Conservation (phyloP, 1,140 invertebrate genomes). For the Bombus superbus region DNA sequence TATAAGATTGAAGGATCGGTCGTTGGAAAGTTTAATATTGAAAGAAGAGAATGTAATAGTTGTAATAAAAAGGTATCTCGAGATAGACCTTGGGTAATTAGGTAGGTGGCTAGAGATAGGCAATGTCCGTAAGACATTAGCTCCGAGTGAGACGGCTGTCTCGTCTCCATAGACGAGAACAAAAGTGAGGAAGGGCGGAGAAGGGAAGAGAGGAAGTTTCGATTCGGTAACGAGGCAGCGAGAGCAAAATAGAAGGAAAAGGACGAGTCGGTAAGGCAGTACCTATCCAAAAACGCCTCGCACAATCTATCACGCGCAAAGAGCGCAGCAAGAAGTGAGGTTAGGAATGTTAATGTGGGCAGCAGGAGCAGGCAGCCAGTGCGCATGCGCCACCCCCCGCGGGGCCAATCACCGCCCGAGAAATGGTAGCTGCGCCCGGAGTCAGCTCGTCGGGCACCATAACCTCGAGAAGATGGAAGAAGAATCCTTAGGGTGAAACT, state of each 20-base stretch:
- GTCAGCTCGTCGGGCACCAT: constrained; percentile 72
- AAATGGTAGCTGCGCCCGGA: constrained; percentile 80
- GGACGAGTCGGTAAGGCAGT: constrained; percentile 36
- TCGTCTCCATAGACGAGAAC: background rate
- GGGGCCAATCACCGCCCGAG: constrained; percentile 81
- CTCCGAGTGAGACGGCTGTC: background rate
- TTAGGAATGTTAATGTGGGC: constrained; percentile 80
- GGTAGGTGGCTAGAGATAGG: no score
- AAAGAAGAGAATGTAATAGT: background rate
- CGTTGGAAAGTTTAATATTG: background rate
- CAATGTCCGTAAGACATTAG: background rate
- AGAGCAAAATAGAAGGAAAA: constrained; percentile 57
- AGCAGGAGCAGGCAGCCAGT: constrained; percentile 71
- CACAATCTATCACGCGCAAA: constrained; percentile 79
- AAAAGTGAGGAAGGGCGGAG: background rate
- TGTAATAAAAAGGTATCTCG: background rate
- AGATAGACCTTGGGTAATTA: background rate
- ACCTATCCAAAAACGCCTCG: constrained; percentile 71
- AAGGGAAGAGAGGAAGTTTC: constrained; percentile 3
- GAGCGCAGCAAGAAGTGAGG: constrained; percentile 76
- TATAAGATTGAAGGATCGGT: background rate
- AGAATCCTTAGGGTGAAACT: constrained; percentile 58
- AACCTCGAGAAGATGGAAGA: constrained; percentile 68
- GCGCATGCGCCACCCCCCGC: constrained; percentile 79
- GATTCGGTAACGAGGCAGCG: constrained; percentile 70